These are phyloP conservation scores for Trichonephila inaurata DNA, from an alignment of 1,140 invertebrate genomes.

Conservation along the genomic window DNA sequence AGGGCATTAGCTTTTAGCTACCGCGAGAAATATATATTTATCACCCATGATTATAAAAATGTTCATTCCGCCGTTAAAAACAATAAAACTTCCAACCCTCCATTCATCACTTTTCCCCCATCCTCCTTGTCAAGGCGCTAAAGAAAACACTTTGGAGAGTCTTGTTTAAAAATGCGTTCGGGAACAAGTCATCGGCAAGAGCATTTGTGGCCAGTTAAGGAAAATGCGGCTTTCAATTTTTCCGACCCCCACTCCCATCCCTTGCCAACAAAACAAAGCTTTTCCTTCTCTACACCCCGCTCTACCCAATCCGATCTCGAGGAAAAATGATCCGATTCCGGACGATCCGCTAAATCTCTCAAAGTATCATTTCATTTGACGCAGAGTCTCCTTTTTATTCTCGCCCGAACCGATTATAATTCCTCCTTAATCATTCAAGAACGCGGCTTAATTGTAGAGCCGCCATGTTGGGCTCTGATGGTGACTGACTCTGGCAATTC, in stretches of 20 bases:
- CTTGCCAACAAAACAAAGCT: neutral
- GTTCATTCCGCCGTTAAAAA: slow-evolving; percentile 57
- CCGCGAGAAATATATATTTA: slow-evolving; percentile 67
- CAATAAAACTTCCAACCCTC: slow-evolving; percentile 65
- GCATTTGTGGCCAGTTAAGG: slow-evolving; percentile 47
- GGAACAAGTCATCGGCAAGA: slow-evolving; percentile 42
- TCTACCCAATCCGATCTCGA: neutral
- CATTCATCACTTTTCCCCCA: slow-evolving; percentile 69
- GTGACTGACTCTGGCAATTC: slow-evolving; percentile 49
- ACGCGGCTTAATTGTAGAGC: slow-evolving; percentile 68
- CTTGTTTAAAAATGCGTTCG: slow-evolving; percentile 38
- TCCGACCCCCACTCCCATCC: neutral
- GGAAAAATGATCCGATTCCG: slow-evolving; percentile 43
- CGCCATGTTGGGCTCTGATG: slow-evolving; percentile 45
- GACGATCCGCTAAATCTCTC: slow-evolving; percentile 63
- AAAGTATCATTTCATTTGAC: slow-evolving; percentile 70
- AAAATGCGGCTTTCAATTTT: slow-evolving; percentile 51
- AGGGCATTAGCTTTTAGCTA: slow-evolving; percentile 69
- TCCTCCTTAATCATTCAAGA: slow-evolving; percentile 70
- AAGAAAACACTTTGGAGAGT: slow-evolving; percentile 12
- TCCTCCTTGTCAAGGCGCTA: neutral
- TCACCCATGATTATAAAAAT: slow-evolving; percentile 76
- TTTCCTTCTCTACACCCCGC: neutral
- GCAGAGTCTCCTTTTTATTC: slow-evolving; percentile 58
- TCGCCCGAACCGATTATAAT: slow-evolving; percentile 63